Percentiles rank a stretch among this genome's conserved stretches.
Conservation (phyloP, 1,140 invertebrate genomes). For the Odontomachus brunneus region DNA sequence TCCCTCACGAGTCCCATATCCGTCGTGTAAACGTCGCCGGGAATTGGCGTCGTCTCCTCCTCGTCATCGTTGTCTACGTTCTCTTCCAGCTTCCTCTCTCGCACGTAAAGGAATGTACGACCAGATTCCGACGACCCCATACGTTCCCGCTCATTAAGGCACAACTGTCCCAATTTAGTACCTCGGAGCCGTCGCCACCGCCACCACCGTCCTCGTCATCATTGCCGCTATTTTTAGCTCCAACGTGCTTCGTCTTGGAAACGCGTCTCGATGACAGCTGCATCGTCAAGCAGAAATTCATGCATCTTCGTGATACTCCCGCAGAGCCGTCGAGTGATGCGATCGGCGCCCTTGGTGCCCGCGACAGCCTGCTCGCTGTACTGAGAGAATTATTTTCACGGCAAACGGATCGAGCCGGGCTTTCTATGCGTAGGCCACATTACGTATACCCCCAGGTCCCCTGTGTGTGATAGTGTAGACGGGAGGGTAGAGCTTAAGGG, state of each 20-base stretch:
- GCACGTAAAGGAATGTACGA: constrained; percentile 12
- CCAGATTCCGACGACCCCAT: constrained; percentile 16
- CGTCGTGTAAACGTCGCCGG: constrained; percentile 67
- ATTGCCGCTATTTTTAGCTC: constrained; percentile 63
- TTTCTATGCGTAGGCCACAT: background rate
- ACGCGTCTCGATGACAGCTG: constrained; percentile 27
- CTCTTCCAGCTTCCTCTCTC: background rate
- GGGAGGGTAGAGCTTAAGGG: constrained; percentile 15
- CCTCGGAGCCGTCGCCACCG: constrained; percentile 27
- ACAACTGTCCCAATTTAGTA: constrained; percentile 65
- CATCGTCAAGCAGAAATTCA: constrained; percentile 37
- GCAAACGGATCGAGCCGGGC: background rate
- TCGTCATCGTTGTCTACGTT: constrained; percentile 38
- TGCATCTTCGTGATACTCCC: constrained; percentile 5
- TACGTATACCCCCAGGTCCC: background rate
- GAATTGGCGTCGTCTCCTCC: constrained; percentile 67
- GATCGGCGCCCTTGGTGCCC: background rate
- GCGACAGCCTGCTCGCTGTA: background rate
- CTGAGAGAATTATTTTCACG: constrained; percentile 32
- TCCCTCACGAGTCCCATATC: constrained; percentile 54
- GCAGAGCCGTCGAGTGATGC: background rate
- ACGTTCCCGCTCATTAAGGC: constrained; percentile 57
- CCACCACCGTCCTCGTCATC: background rate
- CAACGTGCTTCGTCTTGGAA: constrained; percentile 26
- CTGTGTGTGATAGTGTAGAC: background rate